Evolutionary conservation across 2,888 invertebrate genomes (phyloP), one percentile per base, ranked within the genome.

Genomic region (Lysandra coridon): DNA sequence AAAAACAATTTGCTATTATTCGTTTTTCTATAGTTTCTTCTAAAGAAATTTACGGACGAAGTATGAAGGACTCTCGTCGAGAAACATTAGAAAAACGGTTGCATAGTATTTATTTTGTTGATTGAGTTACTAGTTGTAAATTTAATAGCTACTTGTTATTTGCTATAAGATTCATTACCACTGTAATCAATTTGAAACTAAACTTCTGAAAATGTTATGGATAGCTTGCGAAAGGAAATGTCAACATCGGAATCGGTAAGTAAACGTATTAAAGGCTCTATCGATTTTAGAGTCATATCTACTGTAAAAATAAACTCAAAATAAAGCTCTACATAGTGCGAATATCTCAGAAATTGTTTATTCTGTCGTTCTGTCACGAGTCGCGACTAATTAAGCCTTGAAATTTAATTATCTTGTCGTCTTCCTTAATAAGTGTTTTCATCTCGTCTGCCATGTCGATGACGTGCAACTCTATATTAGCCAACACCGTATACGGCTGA

Each of bases 311-410:
- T 10, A 49, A 57, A 17, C 14, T 57, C 1, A 17, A 57, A 57
- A 4, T 17, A 73, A 73, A 73, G 14, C 73, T 40, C 73, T 4
- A 57, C 57, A 57, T 17, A 17, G 12, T 57, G 57, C 57, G 14
- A 53, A 62, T n/a, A 7, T 62, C n/a, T 7, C 17, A 62, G 10
- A 23, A 75, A 75, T 75, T 75, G 75, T 44, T 49, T 49, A 49
- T 14, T 23, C 23, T 75, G 30, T 30, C 75, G 57, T 57, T 17
- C 57, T 57, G 57, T 17, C 6, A 40, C 7, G 49, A 49, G 49
- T 40, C 75, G 75, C n/a, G 2, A 44, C 75, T 75, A 49, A 74
- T 74, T 53, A 75, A 75, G 49, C 75, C 75, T 75, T 75, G 75
- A 75, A 75, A 53, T 75, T 23, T 75, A 75, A 75, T 75, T 75